These are phyloP conservation scores for Manacus vitellinus DNA, from an alignment of 2,113 vertebrate genomes.

Conservation along the genomic window DNA sequence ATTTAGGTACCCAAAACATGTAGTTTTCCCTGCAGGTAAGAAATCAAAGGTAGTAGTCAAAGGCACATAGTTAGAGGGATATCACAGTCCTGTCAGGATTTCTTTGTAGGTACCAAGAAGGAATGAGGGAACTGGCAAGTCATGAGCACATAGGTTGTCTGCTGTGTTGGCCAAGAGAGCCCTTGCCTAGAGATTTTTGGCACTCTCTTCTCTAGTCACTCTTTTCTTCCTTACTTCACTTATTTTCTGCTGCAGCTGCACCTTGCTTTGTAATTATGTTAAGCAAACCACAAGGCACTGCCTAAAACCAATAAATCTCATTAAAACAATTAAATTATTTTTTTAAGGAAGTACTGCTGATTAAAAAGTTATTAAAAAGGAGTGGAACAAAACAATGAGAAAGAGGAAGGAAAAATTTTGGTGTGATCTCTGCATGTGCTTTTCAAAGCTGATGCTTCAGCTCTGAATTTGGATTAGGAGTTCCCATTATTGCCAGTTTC, in stretches of 20 bases:
- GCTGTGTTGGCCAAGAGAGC: background rate
- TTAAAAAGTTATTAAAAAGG: background rate
- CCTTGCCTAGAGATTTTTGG: background rate
- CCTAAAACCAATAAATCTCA: background rate
- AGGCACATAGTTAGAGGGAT: rapidly evolving
- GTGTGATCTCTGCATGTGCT: background rate
- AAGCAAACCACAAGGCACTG: background rate
- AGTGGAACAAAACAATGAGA: background rate
- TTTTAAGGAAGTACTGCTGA: background rate
- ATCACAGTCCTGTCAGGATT: background rate
- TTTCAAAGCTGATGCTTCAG: background rate
- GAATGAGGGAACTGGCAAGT: background rate
- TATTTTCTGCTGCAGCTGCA: background rate
- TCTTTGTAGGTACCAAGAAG: background rate
- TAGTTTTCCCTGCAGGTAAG: background rate
- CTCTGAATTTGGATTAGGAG: background rate
- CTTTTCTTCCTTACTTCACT: background rate
- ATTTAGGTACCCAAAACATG: rapidly evolving
- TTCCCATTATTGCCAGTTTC: background rate
- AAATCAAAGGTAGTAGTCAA: background rate
- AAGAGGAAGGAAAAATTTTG: background rate
- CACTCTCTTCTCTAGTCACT: background rate
- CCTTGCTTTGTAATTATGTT: background rate
- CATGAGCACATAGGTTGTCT: rapidly evolving
- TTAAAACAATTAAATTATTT: background rate